Evolutionary conservation across 64 coral and sea anemone species (phyloP).

Genomic region (Montipora capricornis): DNA sequence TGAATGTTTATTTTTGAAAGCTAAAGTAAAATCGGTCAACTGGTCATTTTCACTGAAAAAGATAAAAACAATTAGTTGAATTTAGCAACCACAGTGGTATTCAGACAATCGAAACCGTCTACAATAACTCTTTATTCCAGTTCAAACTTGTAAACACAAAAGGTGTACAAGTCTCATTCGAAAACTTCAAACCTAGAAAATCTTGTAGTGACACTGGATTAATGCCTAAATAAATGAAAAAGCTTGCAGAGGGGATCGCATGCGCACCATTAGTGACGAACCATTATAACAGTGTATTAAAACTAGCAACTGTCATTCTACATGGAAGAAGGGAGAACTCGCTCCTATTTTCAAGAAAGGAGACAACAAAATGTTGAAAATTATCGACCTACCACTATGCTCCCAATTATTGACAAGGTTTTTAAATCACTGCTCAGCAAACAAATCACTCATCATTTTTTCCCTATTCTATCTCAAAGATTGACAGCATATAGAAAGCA

Average conservation of each 20-base stretch:
- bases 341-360: slow-evolving; percentile 33
- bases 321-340: no score
- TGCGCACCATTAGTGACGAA: slow-evolving; percentile 30
- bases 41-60: no score
- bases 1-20: no score
- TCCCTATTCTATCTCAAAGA: neutral
- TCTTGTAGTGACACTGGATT: slow-evolving; percentile 24
- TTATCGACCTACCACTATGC: slow-evolving; percentile 39
- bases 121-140: slow-evolving; percentile 37
- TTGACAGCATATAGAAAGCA: neutral
- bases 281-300: slow-evolving; percentile 1
- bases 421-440: neutral
- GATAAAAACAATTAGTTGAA: neutral
- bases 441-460: slow-evolving; percentile 1
- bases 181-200: slow-evolving; percentile 1
- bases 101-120: slow-evolving; percentile 31
- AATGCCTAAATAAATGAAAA: slow-evolving; percentile 22
- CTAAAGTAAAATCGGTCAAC: no score
- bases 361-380: slow-evolving; percentile 5
- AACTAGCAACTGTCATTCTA: no score
- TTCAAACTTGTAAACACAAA: slow-evolving; percentile 31
- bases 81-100: slow-evolving; percentile 35
- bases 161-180: slow-evolving; percentile 18
- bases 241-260: slow-evolving; percentile 52
- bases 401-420: slow-evolving; percentile 18